Evolutionary conservation across 2,888 invertebrate species (phyloP).

Genomic region (Clostera curtula): DNA sequence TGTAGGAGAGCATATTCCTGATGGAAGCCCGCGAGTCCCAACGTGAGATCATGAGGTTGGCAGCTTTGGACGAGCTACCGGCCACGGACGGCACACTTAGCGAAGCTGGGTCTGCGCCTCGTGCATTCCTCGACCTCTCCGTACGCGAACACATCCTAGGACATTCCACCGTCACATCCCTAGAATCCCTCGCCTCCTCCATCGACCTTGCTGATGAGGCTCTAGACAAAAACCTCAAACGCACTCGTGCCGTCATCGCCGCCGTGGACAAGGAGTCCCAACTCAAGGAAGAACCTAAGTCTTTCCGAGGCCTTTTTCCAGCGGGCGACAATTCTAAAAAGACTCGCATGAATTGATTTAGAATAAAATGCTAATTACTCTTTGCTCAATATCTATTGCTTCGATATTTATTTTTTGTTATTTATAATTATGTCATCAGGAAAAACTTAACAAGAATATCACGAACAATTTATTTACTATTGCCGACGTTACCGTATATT

Average conservation of each 20-base stretch:
- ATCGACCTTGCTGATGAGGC: conserved; percentile 39
- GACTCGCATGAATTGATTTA: conserved; percentile 4
- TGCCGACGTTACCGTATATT: too few species aligned
- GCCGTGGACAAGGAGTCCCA: conserved; percentile 47
- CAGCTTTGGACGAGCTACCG: conserved; percentile 36
- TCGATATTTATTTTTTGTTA: too few species aligned
- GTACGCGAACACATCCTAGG: conserved; percentile 33
- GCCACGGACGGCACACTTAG: conserved; percentile 20
- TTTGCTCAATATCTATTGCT: not conserved
- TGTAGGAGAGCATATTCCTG: conserved; percentile 88
- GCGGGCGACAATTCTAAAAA: conserved; percentile 34
- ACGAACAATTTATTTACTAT: too few species aligned
- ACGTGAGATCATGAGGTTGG: conserved; percentile 70
- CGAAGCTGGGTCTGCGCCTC: conserved; percentile 5
- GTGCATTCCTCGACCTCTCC: conserved; percentile 42
- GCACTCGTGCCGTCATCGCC: conserved; percentile 37
- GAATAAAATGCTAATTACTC: not conserved
- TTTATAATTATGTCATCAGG: too few species aligned
- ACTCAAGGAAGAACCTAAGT: conserved; percentile 45
- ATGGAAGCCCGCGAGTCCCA: conserved; percentile 86
- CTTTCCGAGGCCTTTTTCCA: conserved; percentile 44
- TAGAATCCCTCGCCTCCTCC: conserved; percentile 68
- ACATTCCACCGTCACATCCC: conserved; percentile 71
- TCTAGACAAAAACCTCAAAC: conserved; percentile 35
- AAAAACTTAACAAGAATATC: too few species aligned